phyloP scores from a whole-genome alignment of 2,888 invertebrate genomes.

The Eilema caniola region DNA sequence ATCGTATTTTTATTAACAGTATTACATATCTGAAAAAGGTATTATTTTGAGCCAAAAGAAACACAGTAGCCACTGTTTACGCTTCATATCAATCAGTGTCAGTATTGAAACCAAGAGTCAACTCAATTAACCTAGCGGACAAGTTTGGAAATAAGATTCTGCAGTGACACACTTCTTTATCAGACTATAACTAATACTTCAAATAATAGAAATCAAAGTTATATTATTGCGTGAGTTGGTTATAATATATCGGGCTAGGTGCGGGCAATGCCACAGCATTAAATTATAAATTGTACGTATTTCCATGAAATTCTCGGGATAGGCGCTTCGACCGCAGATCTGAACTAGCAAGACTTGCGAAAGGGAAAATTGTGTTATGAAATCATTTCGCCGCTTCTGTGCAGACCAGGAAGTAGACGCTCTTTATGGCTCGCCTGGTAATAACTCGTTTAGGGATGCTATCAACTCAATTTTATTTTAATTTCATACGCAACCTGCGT shows the following conservation, averaged over 20 bases:
- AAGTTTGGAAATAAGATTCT: slow-evolving; percentile 51
- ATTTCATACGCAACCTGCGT: slow-evolving; percentile 54
- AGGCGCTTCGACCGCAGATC: slow-evolving; percentile 57
- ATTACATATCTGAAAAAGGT: not conserved
- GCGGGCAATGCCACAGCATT: slow-evolving; percentile 36
- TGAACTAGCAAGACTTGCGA: slow-evolving; percentile 61
- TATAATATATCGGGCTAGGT: slow-evolving; percentile 20
- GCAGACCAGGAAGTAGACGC: slow-evolving; percentile 68
- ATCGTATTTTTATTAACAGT: not conserved
- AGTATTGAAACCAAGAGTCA: slow-evolving; percentile 28
- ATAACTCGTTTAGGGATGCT: slow-evolving; percentile 70
- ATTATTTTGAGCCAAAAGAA: slow-evolving; percentile 30
- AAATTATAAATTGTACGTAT: slow-evolving; percentile 60
- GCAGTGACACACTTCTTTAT: slow-evolving; percentile 45
- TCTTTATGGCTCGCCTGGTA: slow-evolving; percentile 68
- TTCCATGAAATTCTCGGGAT: slow-evolving; percentile 57
- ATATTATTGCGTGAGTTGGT: slow-evolving; percentile 26
- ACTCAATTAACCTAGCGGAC: slow-evolving; percentile 22
- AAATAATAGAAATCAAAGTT: slow-evolving; percentile 53
- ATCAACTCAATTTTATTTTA: slow-evolving; percentile 66
- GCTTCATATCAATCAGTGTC: slow-evolving; percentile 36
- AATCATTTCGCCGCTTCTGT: slow-evolving; percentile 75
- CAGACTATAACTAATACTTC: slow-evolving; percentile 41
- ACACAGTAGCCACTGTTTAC: slow-evolving; percentile 41
- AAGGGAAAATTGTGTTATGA: slow-evolving; percentile 82